phyloP scores from a whole-genome alignment of 2,797 vertebrate species.

The Typhlichthys eigenmanni region DNA sequence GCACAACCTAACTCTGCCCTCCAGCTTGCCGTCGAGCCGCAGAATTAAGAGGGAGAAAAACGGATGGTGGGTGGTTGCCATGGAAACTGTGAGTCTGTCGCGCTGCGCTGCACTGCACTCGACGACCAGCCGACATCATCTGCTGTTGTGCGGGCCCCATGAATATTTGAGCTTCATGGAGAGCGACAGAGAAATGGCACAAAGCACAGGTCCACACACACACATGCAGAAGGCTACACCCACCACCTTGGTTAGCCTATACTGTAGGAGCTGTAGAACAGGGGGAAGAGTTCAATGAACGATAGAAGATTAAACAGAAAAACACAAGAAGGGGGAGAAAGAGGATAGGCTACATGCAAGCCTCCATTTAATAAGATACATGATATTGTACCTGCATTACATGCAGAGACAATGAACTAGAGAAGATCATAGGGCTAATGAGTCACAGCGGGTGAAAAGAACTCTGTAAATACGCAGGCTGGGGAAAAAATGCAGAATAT shows the following conservation, averaged over 20 bases:
- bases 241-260: neutral
- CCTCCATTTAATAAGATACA: constrained; percentile 3
- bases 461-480: neutral
- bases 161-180: constrained; percentile 75
- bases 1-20: constrained; percentile 21
- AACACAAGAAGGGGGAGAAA: neutral
- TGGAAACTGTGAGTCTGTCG: constrained; percentile 73
- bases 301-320: neutral
- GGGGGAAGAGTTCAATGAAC: too few relatives aligned
- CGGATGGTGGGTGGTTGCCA: constrained; percentile 65
- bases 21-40: constrained; percentile 21
- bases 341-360: constrained; percentile 3
- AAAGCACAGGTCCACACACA: constrained; percentile 1
- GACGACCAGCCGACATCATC: constrained; percentile 56
- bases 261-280: neutral
- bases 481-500: constrained; percentile 24
- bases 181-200: constrained; percentile 32
- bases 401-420: constrained; percentile 1
- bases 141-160: constrained; percentile 52
- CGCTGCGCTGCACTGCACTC: constrained; percentile 3
- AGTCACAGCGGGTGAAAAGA: constrained; percentile 21
- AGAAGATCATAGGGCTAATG: constrained; percentile 3
- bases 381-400: neutral
- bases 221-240: neutral
- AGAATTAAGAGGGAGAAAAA: constrained; percentile 10